Percentiles rank a stretch among this genome's conserved stretches.
Evolutionary conservation across 2,888 invertebrate species (phyloP).

Genomic region (Eristalinus sepulchralis): DNA sequence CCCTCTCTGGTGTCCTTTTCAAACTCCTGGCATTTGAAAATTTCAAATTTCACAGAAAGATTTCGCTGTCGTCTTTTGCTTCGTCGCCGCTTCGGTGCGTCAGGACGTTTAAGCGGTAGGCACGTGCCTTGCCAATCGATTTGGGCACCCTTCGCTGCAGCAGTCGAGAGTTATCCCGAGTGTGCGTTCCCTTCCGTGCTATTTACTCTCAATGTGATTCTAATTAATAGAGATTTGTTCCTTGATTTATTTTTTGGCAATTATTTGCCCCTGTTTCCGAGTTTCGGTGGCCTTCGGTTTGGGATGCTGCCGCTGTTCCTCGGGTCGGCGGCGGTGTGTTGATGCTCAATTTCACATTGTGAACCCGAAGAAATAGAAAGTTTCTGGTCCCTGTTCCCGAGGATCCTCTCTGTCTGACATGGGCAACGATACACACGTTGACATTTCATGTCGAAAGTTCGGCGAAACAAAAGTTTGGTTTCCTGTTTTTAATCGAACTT

Average conservation of each 20-base stretch:
- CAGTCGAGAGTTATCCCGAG: neutral
- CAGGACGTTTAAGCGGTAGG: slow-evolving; percentile 44
- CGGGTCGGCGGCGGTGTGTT: neutral
- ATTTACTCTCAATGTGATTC: slow-evolving; percentile 58
- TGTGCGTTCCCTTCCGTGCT: slow-evolving; percentile 43
- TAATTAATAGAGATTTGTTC: slow-evolving; percentile 59
- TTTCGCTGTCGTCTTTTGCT: neutral
- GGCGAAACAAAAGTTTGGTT: slow-evolving; percentile 49
- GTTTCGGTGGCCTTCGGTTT: neutral
- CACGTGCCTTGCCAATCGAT: slow-evolving; percentile 60
- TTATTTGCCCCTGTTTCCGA: slow-evolving; percentile 14
- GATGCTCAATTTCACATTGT: slow-evolving; percentile 46
- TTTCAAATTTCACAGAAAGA: slow-evolving; percentile 3
- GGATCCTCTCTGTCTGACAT: slow-evolving; percentile 7
- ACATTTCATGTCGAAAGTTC: slow-evolving; percentile 51
- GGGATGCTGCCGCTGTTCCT: neutral
- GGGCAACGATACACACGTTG: slow-evolving; percentile 22
- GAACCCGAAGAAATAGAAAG: slow-evolving; percentile 31
- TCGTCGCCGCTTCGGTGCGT: neutral
- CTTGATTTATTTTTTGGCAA: slow-evolving; percentile 56
- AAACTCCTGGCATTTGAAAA: slow-evolving; percentile 19
- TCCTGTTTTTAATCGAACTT: slow-evolving; percentile 60
- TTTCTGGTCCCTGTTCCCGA: neutral
- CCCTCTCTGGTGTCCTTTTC: neutral
- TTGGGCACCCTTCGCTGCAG: slow-evolving; percentile 10